Base-by-base conservation (phyloP, 2,797 vertebrate species). In the Poecilia gillii region DNA sequence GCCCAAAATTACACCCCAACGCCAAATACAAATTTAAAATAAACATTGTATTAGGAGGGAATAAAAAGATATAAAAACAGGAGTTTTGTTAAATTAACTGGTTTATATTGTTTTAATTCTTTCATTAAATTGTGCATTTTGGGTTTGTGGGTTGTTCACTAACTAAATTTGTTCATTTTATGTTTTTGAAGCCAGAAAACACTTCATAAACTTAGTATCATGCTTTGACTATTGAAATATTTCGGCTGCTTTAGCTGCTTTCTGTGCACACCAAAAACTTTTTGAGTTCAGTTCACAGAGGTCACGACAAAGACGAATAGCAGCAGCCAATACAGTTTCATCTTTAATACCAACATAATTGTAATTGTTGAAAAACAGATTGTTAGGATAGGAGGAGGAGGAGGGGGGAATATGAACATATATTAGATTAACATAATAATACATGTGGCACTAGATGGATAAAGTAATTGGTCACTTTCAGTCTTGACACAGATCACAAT, bases 21-120 rank as follows among this genome's bases (percentile, higher is more conserved):
- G 73, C 79, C 76, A 83, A 72, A 57, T 59, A 81, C 64, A 66
- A 45, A 51, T 86, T 62, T 70, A 41, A 18, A 74, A 66, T 20
- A 36, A 70, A 71, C 8, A 51, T 51, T 62, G 57, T 75, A 43
- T 73, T 2, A 72, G 39, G n/a, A 77, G 73, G 75, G 66, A 47
- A 16, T 47, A 47, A 47, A 16, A 47, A 47, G 0, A 45, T 45
- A 45, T 45, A 45, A 47, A 77, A n/a, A 12, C 9, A 13, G 3
- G 28, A 31, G n/a, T 31, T 31, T 59, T 59, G 55, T 31, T 28
- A 4, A 12, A 28, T 13, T 5, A 59, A 59, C 55, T 59, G 9
- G n/a, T 13, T 59, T 59, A 28, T 59, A 59, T 59, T 11, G 33
- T 57, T 78, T 46, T 12, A 72, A 57, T 14, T 31, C 2, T 31